Base-by-base conservation (phyloP, 2,113 vertebrate genomes). In the Triplophysa dalaica region DNA sequence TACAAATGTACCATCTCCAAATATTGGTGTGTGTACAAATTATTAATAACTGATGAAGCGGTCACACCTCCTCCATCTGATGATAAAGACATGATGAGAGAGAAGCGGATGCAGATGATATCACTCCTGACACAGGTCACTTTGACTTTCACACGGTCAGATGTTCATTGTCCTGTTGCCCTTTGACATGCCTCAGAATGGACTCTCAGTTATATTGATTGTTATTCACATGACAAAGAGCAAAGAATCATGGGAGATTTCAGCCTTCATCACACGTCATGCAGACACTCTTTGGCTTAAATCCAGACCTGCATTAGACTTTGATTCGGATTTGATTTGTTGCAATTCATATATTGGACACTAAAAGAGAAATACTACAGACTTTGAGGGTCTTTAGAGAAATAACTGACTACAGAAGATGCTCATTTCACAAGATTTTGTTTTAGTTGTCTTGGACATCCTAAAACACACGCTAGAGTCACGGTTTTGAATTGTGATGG, bases 41-140 rank as follows among this genome's bases (percentile, higher is more conserved):
- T n/a, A 50, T 72, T 2, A 74, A 21, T 62, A 38, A 70, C 52
- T 45, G n/a, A 81, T 62, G 76, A 67, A 73, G 56, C 38, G 21
- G 26, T 64, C 14, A 45, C 33, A 73, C 73, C 14, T 62, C 68
- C 69, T 38, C 70, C 26, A 48, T 68, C 61, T 50, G 43, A 41
- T 72, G 21, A 22, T 74, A 22, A 6, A 26, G 13, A 75, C 24
- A 2, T 21, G 33, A 7, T 12, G 52, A 52, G 38, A 60, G 14
- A 1, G 13, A 26, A 29, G 21, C 73, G 48, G 58, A 63, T 63
- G 73, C 1, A 3, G 12, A 62, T 75, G 41, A 63, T 48, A 41
- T 75, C 60, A 50, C 1, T 63, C 41, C n/a, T 1, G 9, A 26
- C 77, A 26, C 22, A 7, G 9, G 43, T 45, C 9, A 45, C 43